Percentiles rank a stretch among this genome's conserved stretches.
phyloP scores from a whole-genome alignment of 2,888 invertebrate genomes.

The Cyaniris semiargus region DNA sequence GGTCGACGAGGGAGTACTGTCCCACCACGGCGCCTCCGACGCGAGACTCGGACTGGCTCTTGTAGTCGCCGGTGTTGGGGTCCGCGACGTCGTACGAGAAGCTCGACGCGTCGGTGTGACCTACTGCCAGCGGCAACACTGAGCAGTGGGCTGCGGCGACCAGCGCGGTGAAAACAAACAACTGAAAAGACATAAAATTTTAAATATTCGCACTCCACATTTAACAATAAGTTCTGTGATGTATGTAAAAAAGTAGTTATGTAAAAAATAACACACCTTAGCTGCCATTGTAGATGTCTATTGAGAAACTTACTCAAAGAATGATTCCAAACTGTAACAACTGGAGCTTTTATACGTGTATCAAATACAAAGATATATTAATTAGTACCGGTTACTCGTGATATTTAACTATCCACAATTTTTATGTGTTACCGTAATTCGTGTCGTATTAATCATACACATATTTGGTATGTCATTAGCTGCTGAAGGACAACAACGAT shows the following conservation, averaged over 20 bases:
- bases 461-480: constrained; percentile 5
- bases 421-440: constrained; percentile 5
- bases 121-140: constrained; percentile 70
- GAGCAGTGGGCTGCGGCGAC: constrained; percentile 65
- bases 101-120: constrained; percentile 63
- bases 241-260: too few relatives aligned
- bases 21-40: constrained; percentile 62
- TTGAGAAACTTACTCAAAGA: constrained; percentile 58
- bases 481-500: not conserved
- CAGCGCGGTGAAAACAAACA: constrained; percentile 71
- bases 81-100: constrained; percentile 79
- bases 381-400: constrained; percentile 23
- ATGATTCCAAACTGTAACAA: constrained; percentile 50
- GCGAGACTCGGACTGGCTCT: constrained; percentile 65
- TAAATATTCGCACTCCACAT: not conserved
- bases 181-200: constrained; percentile 51
- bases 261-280: constrained; percentile 55
- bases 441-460: constrained; percentile 24
- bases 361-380: constrained; percentile 32
- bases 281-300: constrained; percentile 63
- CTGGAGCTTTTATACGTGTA: constrained; percentile 54
- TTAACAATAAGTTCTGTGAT: not conserved
- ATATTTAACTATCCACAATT: not conserved
- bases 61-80: constrained; percentile 78
- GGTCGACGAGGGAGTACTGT: constrained; percentile 62